Base-by-base conservation (phyloP, 37 sponge, comb jelly and placozoan species). In the Eunapius fragilis region DNA sequence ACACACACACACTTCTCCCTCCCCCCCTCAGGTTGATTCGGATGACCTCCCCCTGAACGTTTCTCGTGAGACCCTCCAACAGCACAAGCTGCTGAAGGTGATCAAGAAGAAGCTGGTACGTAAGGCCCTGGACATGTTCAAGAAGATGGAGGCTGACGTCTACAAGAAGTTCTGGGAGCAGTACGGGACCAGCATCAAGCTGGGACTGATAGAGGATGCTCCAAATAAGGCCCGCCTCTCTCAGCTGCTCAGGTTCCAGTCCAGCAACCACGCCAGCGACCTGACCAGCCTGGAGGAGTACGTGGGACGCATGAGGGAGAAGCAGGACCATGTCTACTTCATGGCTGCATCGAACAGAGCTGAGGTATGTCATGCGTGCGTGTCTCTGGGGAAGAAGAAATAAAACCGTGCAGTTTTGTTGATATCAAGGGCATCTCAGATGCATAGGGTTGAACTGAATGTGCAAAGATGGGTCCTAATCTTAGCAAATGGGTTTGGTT, bases 21-120 rank as follows among this genome's bases (percentile, higher is more conserved):
- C 67, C 10, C 37, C 14, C 70, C 19, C 67, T 7, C 77, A 95
- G 96, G 96, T 98, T 36, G 99, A 99, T 76, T 95, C 96, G 38
- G 99, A 99, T 78, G 99, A 99, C 84, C 90, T 99, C 25, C 99
- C 99, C 17, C 88, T 99, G 72, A 99, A 99, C 76, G 99, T 99
- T 35, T 95, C 96, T 23, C 92, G 99, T 2, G 99, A 99, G 72
- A 95, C 94, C 68, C 93, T 99, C 38, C 99, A 99, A 78, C 99
- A 99, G 75, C 92, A 97, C 94, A 99, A 99, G 74, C 96, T 99
- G 4, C 86, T 99, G 79, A 93, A 93, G 87, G 96, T 99, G 45
- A 97, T 99, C 79, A 95, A 94, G 93, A 99, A 97, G 96, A 99
- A 99, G 79, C 84, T 99, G 75, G 97, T 99, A 28, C 84, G 99